Evolutionary conservation across 2,113 vertebrate genomes (phyloP), one percentile per base, ranked within the genome.

Genomic region (Ciconia boyciana): DNA sequence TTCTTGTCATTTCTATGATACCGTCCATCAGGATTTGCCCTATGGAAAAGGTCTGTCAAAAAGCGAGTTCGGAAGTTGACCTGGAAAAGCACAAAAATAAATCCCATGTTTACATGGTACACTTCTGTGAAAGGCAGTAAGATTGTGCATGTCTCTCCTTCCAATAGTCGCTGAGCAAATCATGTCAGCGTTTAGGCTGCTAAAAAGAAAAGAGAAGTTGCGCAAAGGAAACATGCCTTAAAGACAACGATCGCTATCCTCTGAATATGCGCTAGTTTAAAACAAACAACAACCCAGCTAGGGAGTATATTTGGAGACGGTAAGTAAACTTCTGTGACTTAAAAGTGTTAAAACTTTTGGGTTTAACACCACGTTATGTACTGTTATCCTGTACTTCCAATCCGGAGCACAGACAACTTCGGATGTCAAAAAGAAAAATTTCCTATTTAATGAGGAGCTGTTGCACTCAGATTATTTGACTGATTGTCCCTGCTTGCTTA

Each of bases 401-500:
- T 74, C 18, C 3, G 8, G 24, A 66, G 41, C 32, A 89, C 62
- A 95, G 16, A 66, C 43, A 92, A 88, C 46, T 82, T 58, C 19
- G 68, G 51, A 86, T 68, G 92, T 87, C 87, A 95, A 65, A 82
- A 89, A 97, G 88, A 96, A 96, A 95, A 83, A 82, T 86, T 48
- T 70, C n/a, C 84, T 22, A n/a, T 64, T 60, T 91, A 75, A 83
- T 5, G 18, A 90, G 72, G 34, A 96, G 46, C 39, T 71, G n/a
- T 94, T 81, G 60, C 60, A 90, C 81, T 87, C 83, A 68, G 26
- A 28, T 74, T 46, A 76, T 76, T 93, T 93, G 90, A 90, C 49
- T 90, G 80, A 91, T 72, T 41, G n/a, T 74, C 62, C 75, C 31
- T 87, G 83, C 70, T 80, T 87, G 24, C 69, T 87, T 86, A 15